phyloP scores from a whole-genome alignment of 2,113 vertebrate species.

The Corythaeola cristata region DNA sequence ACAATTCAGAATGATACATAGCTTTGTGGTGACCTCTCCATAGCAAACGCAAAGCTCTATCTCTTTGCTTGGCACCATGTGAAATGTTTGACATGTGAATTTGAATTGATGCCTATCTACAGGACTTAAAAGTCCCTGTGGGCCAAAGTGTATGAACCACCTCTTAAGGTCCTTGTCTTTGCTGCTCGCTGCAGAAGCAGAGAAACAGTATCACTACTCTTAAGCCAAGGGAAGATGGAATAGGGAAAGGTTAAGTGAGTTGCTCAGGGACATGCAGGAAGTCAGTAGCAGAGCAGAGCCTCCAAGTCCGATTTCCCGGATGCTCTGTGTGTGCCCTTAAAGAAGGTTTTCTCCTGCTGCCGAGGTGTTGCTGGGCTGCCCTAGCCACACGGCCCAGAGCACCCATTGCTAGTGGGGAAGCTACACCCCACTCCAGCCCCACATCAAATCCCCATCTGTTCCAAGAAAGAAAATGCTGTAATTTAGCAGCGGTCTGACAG shows the following conservation, averaged over 20 bases:
- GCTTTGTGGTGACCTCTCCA: constrained; percentile 20
- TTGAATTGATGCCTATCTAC: background rate
- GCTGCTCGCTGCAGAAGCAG: background rate
- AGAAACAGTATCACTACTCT: background rate
- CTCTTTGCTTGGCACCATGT: background rate
- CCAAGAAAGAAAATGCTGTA: background rate
- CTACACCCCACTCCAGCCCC: background rate
- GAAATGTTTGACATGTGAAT: background rate
- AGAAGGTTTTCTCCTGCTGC: background rate
- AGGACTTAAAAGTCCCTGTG: background rate
- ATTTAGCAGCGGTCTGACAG: background rate
- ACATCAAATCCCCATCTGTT: fast-evolving
- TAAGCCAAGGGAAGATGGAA: background rate
- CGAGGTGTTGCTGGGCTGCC: background rate
- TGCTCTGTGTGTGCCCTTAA: background rate
- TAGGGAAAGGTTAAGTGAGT: background rate
- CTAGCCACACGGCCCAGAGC: background rate
- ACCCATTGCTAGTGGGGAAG: background rate
- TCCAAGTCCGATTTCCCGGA: background rate
- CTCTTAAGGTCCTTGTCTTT: background rate
- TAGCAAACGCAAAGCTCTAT: background rate
- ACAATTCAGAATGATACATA: background rate
- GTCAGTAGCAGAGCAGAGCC: background rate
- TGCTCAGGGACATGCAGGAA: background rate
- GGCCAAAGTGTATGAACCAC: background rate